A percentile compares a stretch with the other conserved stretches of the same genome.
These are phyloP conservation scores for Protobothrops flavoviridis DNA, from an alignment of 2,113 vertebrate species.

Conservation along the genomic window DNA sequence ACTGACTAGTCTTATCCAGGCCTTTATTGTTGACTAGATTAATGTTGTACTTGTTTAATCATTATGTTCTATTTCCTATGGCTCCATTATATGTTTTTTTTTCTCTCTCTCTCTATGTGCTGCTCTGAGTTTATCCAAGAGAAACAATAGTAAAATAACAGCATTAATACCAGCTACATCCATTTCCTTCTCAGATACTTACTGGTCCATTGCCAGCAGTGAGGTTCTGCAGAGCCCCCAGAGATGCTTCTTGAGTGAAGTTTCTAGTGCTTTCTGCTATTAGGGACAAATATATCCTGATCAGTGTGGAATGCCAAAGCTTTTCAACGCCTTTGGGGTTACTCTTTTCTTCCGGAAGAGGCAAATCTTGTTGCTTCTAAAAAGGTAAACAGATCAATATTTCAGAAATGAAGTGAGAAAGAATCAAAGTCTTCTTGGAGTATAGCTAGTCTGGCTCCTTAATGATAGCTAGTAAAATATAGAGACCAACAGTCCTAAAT, in stretches of 20 bases:
- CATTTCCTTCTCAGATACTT: constrained; percentile 37
- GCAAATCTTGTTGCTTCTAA: constrained; percentile 71
- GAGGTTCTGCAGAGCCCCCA: constrained; percentile 93
- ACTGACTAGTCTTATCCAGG: background rate
- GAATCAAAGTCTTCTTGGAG: background rate
- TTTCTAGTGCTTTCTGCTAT: constrained; percentile 84
- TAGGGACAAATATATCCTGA: constrained; percentile 91
- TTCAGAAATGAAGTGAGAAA: constrained; percentile 34
- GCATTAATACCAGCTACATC: background rate
- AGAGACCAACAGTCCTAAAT: background rate
- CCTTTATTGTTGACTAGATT: background rate
- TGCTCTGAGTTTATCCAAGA: background rate
- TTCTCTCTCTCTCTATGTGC: background rate
- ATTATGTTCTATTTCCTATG: background rate
- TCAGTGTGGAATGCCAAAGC: constrained; percentile 85
- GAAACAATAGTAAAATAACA: background rate
- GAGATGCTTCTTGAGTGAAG: constrained; percentile 83
- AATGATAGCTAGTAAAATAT: background rate
- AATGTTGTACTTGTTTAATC: background rate
- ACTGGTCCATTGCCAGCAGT: constrained; percentile 84
- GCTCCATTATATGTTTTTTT: background rate
- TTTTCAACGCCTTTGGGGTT: constrained; percentile 85
- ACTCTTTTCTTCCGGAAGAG: constrained; percentile 80
- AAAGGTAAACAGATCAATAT: constrained; percentile 24
- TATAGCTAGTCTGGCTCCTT: no score